Conservation (phyloP, 2,888 invertebrate species). For the Hermaeophaga mercurialis region DNA sequence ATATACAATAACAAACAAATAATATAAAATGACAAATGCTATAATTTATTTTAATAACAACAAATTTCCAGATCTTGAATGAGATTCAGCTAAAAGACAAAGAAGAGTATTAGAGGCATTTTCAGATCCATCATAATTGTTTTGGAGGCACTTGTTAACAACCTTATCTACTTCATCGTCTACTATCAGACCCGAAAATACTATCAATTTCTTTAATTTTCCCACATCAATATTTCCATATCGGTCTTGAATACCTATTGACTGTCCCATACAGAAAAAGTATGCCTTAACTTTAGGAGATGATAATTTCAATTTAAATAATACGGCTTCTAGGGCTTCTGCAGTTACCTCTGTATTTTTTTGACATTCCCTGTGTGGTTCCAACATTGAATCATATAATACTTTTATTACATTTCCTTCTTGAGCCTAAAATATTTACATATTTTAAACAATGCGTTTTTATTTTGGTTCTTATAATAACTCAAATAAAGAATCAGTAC, state of each 20-base stretch:
- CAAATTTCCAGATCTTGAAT: too few species aligned
- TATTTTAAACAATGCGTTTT: too few species aligned
- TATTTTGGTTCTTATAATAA: too few species aligned
- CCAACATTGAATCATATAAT: too few species aligned
- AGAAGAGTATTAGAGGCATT: background rate
- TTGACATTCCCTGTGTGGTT: background rate
- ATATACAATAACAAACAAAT: too few species aligned
- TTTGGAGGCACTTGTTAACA: background rate
- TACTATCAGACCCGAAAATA: background rate
- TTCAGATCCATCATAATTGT: background rate
- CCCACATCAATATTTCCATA: background rate
- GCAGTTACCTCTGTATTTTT: background rate
- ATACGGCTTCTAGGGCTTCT: background rate
- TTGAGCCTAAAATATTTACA: too few species aligned
- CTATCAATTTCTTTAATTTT: background rate
- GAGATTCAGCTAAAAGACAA: background rate
- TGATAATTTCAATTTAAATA: background rate
- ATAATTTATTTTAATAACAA: background rate
- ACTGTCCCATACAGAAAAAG: background rate
- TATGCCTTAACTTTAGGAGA: background rate
- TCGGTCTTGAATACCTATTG: background rate
- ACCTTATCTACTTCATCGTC: background rate
- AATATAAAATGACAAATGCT: too few species aligned
- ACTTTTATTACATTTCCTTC: too few species aligned
- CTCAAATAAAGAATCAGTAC: too few species aligned